These are phyloP conservation scores for Euura saliciscinereae DNA, from an alignment of 1,140 invertebrate species.

Conservation along the genomic window DNA sequence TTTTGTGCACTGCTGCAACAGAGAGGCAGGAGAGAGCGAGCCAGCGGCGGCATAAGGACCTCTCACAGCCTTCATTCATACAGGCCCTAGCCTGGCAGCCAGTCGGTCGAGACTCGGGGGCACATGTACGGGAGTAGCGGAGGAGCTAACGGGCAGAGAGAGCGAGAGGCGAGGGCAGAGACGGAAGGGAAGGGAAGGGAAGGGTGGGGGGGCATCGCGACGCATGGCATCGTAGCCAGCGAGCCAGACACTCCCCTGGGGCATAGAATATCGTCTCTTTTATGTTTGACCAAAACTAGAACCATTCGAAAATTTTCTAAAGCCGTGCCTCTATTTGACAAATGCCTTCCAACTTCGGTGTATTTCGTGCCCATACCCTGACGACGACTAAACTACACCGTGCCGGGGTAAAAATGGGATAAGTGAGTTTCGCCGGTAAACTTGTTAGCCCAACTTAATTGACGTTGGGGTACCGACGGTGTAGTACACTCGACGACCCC, in stretches of 20 bases:
- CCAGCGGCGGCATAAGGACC: constrained; percentile 12
- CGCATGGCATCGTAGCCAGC: not conserved
- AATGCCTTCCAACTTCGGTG: not conserved
- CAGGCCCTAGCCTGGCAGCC: too few species aligned
- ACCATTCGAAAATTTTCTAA: constrained; percentile 8
- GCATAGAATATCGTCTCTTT: constrained; percentile 10
- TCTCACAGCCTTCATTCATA: constrained; percentile 10
- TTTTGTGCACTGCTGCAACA: constrained; percentile 19
- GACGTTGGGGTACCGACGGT: not conserved
- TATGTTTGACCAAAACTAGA: constrained; percentile 12
- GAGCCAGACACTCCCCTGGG: constrained; percentile 1
- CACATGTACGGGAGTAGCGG: not conserved
- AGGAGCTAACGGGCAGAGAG: not conserved
- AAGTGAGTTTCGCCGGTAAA: constrained; percentile 5
- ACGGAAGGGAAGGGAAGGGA: constrained; percentile 12
- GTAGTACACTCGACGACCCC: not conserved
- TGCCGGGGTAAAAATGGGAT: not conserved
- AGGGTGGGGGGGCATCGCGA: not conserved
- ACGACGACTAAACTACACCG: not conserved
- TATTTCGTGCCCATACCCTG: not conserved
- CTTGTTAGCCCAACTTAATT: constrained; percentile 6
- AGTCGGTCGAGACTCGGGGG: too few species aligned
- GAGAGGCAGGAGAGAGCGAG: constrained; percentile 1
- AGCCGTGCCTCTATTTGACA: constrained; percentile 1
- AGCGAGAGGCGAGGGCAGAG: constrained; percentile 13